Evolutionary conservation across 2,113 vertebrate species (phyloP).

Genomic region (Panthera uncia): DNA sequence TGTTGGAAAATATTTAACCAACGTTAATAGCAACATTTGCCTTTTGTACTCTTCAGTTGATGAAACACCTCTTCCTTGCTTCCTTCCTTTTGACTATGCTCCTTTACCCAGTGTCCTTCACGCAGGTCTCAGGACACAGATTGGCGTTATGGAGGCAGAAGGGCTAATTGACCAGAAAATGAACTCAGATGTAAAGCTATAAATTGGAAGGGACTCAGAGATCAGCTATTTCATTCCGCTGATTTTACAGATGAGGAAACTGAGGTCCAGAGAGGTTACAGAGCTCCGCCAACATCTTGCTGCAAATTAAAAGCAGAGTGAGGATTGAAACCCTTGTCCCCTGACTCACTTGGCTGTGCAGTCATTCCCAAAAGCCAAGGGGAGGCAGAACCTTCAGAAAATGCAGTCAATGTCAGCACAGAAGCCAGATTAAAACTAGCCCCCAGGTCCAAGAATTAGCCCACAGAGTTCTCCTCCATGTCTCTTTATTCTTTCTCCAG

Average conservation of each 20-base stretch:
- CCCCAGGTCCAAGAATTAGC: not conserved
- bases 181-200: not conserved
- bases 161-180: slow-evolving; percentile 12
- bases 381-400: not conserved
- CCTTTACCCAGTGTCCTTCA: not conserved
- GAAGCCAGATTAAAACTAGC: not conserved
- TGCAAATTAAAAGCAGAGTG: not conserved
- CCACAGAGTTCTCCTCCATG: not conserved
- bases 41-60: not conserved
- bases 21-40: not conserved
- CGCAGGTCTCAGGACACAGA: not conserved
- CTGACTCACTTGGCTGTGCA: not conserved
- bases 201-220: not conserved
- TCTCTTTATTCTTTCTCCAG: not conserved
- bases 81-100: not conserved
- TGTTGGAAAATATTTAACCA: slow-evolving; percentile 35
- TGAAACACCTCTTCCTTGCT: not conserved
- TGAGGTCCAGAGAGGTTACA: not conserved
- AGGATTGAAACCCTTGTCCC: not conserved
- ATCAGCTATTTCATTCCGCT: not conserved
- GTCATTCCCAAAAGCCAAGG: not conserved
- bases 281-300: not conserved
- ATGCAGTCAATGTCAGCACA: not conserved
- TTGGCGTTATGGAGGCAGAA: not conserved
- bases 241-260: not conserved